Evolutionary conservation across 2,797 vertebrate genomes (phyloP), one percentile per base, ranked within the genome.

Genomic region (Coregonus ussuriensis): DNA sequence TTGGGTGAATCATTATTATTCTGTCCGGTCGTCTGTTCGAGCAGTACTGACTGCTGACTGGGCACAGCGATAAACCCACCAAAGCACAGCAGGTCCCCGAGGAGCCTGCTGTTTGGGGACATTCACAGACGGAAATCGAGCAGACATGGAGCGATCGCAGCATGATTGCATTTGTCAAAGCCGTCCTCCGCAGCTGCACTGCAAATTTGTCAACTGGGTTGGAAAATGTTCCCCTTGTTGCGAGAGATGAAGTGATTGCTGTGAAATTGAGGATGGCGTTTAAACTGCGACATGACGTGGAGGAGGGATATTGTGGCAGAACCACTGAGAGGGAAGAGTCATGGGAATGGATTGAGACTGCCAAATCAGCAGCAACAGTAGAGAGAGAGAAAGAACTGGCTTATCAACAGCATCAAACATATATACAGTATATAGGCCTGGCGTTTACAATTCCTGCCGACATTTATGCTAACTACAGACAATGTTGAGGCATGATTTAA

Each of bases 31-130:
- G 59, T 63, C 59, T 25, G 7, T 21, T 63, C 3, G 11, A 11
- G 9, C 59, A 63, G 59, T 63, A 62, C 59, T 62, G 59, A 3
- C 59, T 62, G 59, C 59, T 63, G 59, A 47, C 41, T 47, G 5
- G n/a, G 59, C 59, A 5, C 21, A 63, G 25, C 21, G 11, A 25
- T 11, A 11, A 25, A 63, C 59, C 25, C n/a, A 25, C 59, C 21
- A 25, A 21, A 6, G 7, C 59, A 63, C 59, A 9, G 11, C 59
- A 25, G 59, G 21, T 25, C 59, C 59, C 59, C 3, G 21, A 21
- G 59, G 59, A 63, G 21, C 59, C 59, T 63, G 59, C 59, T 63
- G 59, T 25, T 63, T 63, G 59, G 56, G 59, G 67, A n/a, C 68
- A 70, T 37, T 47, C 35, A 70, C 68, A 41, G 35, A 70, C 18